Conservation (phyloP, 2,113 vertebrate genomes). For the Channa argus region DNA sequence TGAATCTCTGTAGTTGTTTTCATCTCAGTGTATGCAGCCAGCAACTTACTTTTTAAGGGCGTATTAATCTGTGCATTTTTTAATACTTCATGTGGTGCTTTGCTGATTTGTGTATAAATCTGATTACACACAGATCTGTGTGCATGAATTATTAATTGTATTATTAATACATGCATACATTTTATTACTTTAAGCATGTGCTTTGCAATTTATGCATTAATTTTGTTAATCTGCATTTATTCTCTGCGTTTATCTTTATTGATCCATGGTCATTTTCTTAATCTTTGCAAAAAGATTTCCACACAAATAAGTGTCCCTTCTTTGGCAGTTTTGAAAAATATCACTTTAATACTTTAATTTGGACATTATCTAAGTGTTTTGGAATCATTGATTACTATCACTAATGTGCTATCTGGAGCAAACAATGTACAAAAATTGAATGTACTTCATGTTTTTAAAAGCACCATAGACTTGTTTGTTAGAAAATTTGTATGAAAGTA, state of each 20-base stretch:
- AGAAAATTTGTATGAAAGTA: background rate
- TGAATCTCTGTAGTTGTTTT: too few species aligned
- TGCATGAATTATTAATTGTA: too few species aligned
- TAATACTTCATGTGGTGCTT: background rate
- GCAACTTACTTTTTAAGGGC: too few species aligned
- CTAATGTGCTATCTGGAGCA: conserved; percentile 27
- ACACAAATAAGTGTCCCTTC: background rate
- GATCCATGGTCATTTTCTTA: background rate
- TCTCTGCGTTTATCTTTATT: background rate
- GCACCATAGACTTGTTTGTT: conserved; percentile 17
- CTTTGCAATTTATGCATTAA: background rate
- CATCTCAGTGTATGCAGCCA: too few species aligned
- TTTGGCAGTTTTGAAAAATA: too few species aligned
- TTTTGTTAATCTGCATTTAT: background rate
- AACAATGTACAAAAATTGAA: background rate
- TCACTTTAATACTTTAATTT: too few species aligned
- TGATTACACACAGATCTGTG: too few species aligned
- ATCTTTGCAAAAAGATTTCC: conserved; percentile 10
- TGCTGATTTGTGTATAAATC: too few species aligned
- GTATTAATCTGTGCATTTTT: background rate
- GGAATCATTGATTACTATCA: background rate
- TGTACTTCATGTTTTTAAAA: background rate
- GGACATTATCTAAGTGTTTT: background rate
- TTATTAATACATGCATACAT: background rate
- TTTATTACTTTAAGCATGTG: background rate